Evolutionary conservation across 2,797 vertebrate species (phyloP).

Genomic region (Gobio occitaniae): DNA sequence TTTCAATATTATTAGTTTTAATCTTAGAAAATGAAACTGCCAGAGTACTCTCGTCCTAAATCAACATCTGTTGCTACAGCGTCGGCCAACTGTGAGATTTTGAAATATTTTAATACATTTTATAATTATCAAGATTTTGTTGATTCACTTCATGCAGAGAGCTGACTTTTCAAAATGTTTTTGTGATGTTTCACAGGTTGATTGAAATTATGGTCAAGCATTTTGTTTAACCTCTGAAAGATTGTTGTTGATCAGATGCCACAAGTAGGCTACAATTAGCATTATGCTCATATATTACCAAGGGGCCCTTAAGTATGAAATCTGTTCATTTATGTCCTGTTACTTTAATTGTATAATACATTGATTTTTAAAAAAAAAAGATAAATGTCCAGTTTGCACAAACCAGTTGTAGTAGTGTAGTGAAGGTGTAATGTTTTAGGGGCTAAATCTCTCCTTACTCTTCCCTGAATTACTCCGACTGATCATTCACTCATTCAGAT

Average conservation of each 20-base stretch:
- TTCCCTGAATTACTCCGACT: not conserved
- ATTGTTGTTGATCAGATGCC: not conserved
- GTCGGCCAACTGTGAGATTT: not conserved
- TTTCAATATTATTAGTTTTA: slow-evolving; percentile 11
- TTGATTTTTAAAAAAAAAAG: not conserved
- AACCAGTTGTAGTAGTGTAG: not conserved
- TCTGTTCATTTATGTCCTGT: not conserved
- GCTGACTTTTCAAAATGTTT: not conserved
- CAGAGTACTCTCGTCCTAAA: slow-evolving; percentile 15
- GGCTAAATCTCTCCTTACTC: not conserved
- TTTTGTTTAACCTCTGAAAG: not conserved
- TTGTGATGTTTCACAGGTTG: not conserved
- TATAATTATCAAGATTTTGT: slow-evolving; percentile 10
- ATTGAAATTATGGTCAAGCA: not conserved
- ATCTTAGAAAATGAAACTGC: slow-evolving; percentile 35
- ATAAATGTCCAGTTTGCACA: not conserved
- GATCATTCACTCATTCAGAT: slow-evolving; percentile 23
- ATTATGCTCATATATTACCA: not conserved
- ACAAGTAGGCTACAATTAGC: not conserved
- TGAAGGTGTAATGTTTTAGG: not conserved
- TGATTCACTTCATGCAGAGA: not conserved
- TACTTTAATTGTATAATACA: not conserved
- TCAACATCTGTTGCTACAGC: slow-evolving; percentile 7
- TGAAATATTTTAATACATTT: slow-evolving; percentile 11
- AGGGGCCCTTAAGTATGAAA: not conserved